Conservation (phyloP, 2,797 vertebrate genomes). For the Coreius guichenoti region DNA sequence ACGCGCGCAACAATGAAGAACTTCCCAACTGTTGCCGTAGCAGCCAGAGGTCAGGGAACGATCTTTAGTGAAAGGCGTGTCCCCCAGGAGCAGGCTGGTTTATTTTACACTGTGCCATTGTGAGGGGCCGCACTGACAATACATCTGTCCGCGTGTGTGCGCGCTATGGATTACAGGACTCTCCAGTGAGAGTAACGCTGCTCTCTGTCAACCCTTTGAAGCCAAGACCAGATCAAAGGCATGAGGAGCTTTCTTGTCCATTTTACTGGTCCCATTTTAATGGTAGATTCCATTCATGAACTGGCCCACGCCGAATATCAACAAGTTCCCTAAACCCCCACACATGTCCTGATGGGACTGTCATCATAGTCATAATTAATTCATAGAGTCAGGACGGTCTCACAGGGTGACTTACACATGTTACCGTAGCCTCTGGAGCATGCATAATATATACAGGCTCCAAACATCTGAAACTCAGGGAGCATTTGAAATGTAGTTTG, state of each 20-base stretch:
- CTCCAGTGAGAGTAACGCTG: conserved; percentile 21
- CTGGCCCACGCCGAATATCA: conserved; percentile 46
- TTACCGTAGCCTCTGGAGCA: conserved; percentile 56
- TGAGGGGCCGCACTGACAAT: conserved; percentile 74
- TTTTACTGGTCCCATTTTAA: conserved; percentile 71
- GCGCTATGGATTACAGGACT: conserved; percentile 36
- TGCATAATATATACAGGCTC: conserved; percentile 57
- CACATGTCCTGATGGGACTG: conserved; percentile 47
- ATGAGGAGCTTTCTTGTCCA: conserved; percentile 74
- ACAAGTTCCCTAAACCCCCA: conserved; percentile 29
- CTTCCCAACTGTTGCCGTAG: conserved; percentile 40
- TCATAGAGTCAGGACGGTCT: conserved; percentile 66
- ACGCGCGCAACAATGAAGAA: conserved; percentile 24
- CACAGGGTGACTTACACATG: conserved; percentile 61
- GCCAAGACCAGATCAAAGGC: conserved; percentile 35
- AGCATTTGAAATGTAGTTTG: conserved; percentile 11
- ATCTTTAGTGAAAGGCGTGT: conserved; percentile 44
- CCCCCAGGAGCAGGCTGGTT: conserved; percentile 32
- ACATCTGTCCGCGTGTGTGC: conserved; percentile 37
- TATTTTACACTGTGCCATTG: conserved; percentile 70
- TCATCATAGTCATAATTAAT: conserved; percentile 63
- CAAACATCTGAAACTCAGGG: conserved; percentile 34
- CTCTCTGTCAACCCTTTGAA: conserved; percentile 27
- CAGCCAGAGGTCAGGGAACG: conserved; percentile 51
- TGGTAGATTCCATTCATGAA: conserved; percentile 77